A percentile compares a stretch with the other conserved stretches of the same genome.
phyloP scores from a whole-genome alignment of 1,140 invertebrate species.

The Aphis craccivora region DNA sequence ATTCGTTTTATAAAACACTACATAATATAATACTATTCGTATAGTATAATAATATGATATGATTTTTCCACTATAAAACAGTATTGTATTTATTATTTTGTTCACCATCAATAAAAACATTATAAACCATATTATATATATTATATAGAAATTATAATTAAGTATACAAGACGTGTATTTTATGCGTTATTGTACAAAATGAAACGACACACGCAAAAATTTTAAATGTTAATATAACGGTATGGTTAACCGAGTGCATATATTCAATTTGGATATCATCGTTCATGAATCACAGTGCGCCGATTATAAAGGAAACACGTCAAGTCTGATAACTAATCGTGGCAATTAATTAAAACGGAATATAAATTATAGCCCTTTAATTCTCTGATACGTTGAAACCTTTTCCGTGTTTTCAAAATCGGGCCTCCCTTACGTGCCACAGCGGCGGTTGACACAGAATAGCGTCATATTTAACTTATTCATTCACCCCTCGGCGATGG shows the following conservation, averaged over 20 bases:
- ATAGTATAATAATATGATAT: no score
- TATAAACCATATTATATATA: not conserved
- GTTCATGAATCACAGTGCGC: not conserved
- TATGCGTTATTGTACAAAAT: not conserved
- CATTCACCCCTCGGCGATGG: conserved; percentile 4
- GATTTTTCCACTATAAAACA: not conserved
- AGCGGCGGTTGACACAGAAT: not conserved
- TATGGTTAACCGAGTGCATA: not conserved
- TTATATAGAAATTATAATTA: not conserved
- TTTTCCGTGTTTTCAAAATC: conserved; percentile 45
- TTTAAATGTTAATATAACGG: not conserved
- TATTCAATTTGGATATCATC: not conserved
- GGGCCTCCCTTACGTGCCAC: not conserved
- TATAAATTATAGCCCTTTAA: conserved; percentile 21
- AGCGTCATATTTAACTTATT: conserved; percentile 21
- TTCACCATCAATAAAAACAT: not conserved
- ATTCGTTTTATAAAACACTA: not conserved
- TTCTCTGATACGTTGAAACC: conserved; percentile 41
- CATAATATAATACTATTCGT: no score
- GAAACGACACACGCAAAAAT: not conserved
- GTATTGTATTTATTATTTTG: not conserved
- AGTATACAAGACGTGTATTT: not conserved
- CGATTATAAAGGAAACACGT: conserved; percentile 35
- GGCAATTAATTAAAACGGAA: conserved; percentile 41
- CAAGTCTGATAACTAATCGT: conserved; percentile 38